Percentiles rank a stretch among this genome's conserved stretches.
Evolutionary conservation across 2,797 vertebrate species (phyloP).

Genomic region (Anabacerthia variegaticeps): DNA sequence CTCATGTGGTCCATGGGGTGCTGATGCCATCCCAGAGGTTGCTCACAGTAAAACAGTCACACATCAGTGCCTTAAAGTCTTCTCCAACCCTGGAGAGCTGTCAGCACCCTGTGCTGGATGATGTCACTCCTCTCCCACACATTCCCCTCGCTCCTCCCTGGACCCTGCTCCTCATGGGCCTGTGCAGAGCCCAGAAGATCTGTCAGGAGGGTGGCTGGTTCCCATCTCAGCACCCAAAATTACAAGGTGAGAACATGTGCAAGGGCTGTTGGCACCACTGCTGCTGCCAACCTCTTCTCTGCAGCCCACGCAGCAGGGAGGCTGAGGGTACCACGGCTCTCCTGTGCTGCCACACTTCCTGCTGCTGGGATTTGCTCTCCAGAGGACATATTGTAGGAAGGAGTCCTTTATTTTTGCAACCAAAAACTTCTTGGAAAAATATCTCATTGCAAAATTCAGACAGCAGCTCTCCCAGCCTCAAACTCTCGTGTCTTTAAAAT

Average conservation of each 20-base stretch:
- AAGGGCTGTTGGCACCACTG: not conserved
- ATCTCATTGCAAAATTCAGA: not conserved
- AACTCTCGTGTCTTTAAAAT: not conserved
- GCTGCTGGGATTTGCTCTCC: not conserved
- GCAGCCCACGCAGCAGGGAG: not conserved
- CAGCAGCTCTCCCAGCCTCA: not conserved
- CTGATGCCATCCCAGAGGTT: not conserved
- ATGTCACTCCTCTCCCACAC: not conserved
- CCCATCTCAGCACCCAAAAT: not conserved
- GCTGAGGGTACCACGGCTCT: not conserved
- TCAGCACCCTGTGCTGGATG: not conserved
- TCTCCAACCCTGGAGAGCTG: not conserved
- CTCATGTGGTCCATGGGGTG: not conserved
- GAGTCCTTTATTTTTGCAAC: fast-evolving
- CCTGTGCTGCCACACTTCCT: not conserved
- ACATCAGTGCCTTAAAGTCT: not conserved
- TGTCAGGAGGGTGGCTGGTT: not conserved
- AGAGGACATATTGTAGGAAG: too few relatives aligned
- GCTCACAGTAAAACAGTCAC: not conserved
- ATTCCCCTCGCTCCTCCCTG: not conserved
- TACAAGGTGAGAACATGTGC: not conserved
- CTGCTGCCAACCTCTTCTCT: not conserved
- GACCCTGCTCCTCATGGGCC: not conserved
- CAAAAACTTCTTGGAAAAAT: not conserved
- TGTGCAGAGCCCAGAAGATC: not conserved